Conservation (phyloP, 2,888 invertebrate species). For the Machimus atricapillus region DNA sequence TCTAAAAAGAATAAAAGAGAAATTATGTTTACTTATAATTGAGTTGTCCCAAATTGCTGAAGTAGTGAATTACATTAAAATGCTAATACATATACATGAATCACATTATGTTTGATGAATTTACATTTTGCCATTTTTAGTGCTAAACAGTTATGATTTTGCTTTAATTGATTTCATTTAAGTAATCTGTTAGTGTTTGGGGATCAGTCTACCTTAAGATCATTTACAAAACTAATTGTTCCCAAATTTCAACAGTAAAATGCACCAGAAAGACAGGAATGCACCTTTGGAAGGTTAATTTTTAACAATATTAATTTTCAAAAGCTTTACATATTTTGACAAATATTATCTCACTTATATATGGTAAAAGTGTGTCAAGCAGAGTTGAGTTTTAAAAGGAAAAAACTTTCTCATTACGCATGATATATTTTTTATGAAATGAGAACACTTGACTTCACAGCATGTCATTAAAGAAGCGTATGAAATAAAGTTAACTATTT, state of each 20-base stretch:
- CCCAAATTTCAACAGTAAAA: not conserved
- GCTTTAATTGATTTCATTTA: not conserved
- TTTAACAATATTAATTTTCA: not conserved
- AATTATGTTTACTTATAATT: not conserved
- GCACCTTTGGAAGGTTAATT: not conserved
- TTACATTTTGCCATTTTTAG: not conserved
- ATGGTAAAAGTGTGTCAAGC: not conserved
- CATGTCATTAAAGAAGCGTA: not conserved
- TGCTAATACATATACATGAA: not conserved
- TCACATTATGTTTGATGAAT: not conserved
- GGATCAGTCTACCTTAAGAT: not conserved
- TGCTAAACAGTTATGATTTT: not conserved
- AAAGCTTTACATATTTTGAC: not conserved
- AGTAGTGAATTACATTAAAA: not conserved
- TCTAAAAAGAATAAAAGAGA: not conserved
- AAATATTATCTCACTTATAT: not conserved
- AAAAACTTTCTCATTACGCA: not conserved
- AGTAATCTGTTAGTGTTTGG: not conserved
- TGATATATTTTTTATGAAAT: not conserved
- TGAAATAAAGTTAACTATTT: not conserved
- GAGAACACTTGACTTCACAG: not conserved
- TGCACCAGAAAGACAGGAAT: not conserved
- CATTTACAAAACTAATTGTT: conserved; percentile 18
- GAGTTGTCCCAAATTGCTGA: not conserved
- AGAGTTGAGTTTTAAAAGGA: not conserved